Conservation (phyloP, 2,113 vertebrate species). For the Mixornis gularis region DNA sequence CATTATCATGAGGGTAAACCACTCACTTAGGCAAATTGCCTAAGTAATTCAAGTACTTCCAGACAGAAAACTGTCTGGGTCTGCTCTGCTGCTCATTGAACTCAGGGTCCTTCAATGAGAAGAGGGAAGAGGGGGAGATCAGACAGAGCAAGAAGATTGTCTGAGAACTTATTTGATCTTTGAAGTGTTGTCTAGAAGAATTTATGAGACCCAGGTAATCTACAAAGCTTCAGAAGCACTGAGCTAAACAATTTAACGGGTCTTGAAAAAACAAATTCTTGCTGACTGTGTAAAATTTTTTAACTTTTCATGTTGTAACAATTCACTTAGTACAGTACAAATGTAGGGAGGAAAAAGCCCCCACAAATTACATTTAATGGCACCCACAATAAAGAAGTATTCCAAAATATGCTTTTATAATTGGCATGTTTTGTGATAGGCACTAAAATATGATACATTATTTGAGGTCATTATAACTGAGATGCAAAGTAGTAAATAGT, state of each 20-base stretch:
- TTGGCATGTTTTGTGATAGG: background rate
- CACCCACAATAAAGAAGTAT: background rate
- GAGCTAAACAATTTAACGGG: background rate
- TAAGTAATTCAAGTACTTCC: background rate
- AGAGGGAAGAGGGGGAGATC: background rate
- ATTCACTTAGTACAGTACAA: background rate
- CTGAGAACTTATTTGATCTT: slow-evolving; percentile 18
- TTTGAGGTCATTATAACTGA: background rate
- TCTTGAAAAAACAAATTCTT: background rate
- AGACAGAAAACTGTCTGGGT: slow-evolving; percentile 26
- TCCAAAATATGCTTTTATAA: background rate
- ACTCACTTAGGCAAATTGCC: slow-evolving; percentile 12
- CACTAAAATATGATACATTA: background rate
- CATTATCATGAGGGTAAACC: slow-evolving; percentile 4
- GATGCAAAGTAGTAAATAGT: background rate
- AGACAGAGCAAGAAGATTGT: background rate
- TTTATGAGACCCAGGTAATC: background rate
- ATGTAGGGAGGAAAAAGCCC: accelerated
- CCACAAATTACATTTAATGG: background rate
- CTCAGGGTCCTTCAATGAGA: background rate
- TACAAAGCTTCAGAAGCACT: background rate
- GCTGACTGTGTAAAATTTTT: background rate
- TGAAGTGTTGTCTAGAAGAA: background rate
- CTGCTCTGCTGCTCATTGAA: background rate
- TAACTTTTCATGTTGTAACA: background rate